These are phyloP conservation scores for Strigops habroptila DNA, from an alignment of 2,113 vertebrate species.

Conservation along the genomic window DNA sequence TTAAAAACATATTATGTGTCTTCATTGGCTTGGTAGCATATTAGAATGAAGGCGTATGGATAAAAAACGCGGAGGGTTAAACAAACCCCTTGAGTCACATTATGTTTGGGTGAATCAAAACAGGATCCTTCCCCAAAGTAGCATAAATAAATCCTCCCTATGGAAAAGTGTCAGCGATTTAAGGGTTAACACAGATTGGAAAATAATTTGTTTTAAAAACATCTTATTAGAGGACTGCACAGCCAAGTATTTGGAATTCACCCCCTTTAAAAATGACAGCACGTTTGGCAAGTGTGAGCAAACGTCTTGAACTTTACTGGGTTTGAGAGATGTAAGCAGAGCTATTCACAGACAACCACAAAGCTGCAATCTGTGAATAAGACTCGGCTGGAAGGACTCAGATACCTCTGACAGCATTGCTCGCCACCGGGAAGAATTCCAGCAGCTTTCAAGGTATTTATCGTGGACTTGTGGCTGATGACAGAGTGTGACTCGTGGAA, in stretches of 20 bases:
- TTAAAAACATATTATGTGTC: conserved; percentile 44
- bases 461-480: conserved; percentile 62
- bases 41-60: conserved; percentile 61
- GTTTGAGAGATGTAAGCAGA: conserved; percentile 52
- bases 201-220: conserved; percentile 39
- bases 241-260: conserved; percentile 67
- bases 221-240: conserved; percentile 57
- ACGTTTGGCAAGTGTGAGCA: conserved; percentile 73
- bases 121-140: conserved; percentile 38
- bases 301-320: conserved; percentile 62
- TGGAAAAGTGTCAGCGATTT: conserved; percentile 60
- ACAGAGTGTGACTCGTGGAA: conserved; percentile 23
- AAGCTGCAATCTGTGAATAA: conserved; percentile 64
- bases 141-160: conserved; percentile 44
- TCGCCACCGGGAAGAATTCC: conserved; percentile 23
- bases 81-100: conserved; percentile 70
- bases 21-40: conserved; percentile 63
- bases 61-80: conserved; percentile 69
- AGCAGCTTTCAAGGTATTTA: conserved; percentile 52
- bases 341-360: conserved; percentile 47
- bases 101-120: conserved; percentile 64
- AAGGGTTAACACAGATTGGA: conserved; percentile 64
- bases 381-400: conserved; percentile 22
- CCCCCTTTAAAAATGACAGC: conserved; percentile 68
- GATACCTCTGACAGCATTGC: neutral